These are phyloP conservation scores for Aphis gossypii DNA, from an alignment of 1,140 invertebrate species.

Conservation along the genomic window DNA sequence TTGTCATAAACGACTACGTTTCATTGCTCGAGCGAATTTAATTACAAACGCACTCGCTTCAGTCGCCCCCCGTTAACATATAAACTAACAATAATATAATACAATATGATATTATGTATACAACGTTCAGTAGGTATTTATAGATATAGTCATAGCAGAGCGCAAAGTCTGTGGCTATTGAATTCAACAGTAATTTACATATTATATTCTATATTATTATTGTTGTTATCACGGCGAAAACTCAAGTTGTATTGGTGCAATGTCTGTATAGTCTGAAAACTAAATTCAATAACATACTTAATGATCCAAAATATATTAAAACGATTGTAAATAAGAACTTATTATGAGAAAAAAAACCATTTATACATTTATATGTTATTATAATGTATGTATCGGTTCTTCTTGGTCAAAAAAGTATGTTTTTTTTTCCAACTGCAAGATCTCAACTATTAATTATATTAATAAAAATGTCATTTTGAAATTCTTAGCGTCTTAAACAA, in stretches of 20 bases:
- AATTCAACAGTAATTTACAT: conserved; percentile 6
- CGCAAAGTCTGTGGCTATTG: background rate
- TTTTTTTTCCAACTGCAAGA: background rate
- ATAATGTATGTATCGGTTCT: background rate
- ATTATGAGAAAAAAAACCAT: too few species aligned
- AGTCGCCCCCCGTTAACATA: background rate
- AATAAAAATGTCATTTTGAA: too few species aligned
- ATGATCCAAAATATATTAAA: too few species aligned
- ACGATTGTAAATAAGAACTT: too few species aligned
- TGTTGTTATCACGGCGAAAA: background rate
- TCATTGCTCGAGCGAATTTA: background rate
- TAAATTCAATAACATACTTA: background rate
- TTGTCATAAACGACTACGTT: background rate
- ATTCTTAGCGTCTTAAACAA: too few species aligned
- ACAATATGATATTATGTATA: background rate
- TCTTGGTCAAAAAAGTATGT: background rate
- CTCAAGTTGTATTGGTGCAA: background rate
- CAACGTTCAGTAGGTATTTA: background rate
- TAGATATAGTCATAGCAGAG: background rate
- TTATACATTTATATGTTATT: too few species aligned
- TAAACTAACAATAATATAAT: background rate
- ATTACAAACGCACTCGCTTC: background rate
- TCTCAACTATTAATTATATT: background rate
- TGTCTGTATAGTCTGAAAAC: background rate
- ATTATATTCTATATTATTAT: background rate